Base-by-base conservation (phyloP, 2,113 vertebrate genomes). In the Polypterus bichir region DNA sequence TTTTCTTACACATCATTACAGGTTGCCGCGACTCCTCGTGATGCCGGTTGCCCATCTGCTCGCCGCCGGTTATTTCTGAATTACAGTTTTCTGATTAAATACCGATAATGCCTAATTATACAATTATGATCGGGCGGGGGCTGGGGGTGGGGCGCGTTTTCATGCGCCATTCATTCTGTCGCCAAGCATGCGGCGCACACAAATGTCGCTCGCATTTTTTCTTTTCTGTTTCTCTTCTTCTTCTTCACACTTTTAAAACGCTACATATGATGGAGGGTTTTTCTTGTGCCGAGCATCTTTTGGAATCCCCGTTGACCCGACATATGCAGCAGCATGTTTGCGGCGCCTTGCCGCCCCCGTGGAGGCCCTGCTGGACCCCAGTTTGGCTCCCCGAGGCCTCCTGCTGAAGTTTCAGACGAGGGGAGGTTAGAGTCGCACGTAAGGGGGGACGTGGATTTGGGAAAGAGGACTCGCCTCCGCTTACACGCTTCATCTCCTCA, bases 281-380 rank as follows among this genome's bases (percentile, higher is more conserved):
- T 87, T 88, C 88, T 85, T 83, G 87, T 88, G 84, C 86, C 86
- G 84, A 81, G 77, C 73, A 72, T 71, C 76, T 81, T 90, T 89
- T 91, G 91, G 88, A 79, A 87, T 78, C 79, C 80, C 83, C 87
- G 85, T 89, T 91, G 88, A 91, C 88, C 88, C 86, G 85, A 88
- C 89, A 89, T 91, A 90, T 91, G 89, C 89, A 92, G 85, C 85
- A 86, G 82, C 79, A 83, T 86, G 87, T 88, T 85, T 74, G 78
- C 77, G 73, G 81, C 83, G 76, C 74, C 83, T 68, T 77, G 64
- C 84, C 78, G 79, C 83, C 88, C 83, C 68, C 75, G 84, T 62
- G 83, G 73, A 81, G 81, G 77, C 81, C 61, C 84, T 62, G 74
- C 81, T 60, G 80, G 80, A 77, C 81, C 78, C 69, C 78, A 74